phyloP scores from a whole-genome alignment of 2,888 invertebrate genomes.

The Yponomeuta evonymella region DNA sequence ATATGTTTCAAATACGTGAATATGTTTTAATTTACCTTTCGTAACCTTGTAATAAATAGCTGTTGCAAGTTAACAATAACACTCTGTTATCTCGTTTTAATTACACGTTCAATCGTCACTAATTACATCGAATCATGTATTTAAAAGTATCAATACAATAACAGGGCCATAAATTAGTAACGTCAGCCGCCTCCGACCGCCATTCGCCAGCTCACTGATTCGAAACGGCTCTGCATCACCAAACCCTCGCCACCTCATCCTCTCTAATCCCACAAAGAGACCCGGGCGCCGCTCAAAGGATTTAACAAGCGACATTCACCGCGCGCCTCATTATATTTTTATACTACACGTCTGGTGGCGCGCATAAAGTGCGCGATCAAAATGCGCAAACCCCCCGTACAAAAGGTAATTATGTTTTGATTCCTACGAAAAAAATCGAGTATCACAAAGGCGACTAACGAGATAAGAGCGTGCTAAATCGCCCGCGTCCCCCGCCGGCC shows the following conservation, averaged over 20 bases:
- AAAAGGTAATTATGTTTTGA: slow-evolving; percentile 77
- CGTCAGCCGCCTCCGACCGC: slow-evolving; percentile 37
- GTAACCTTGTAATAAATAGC: background rate
- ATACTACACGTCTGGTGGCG: slow-evolving; percentile 66
- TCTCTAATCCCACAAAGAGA: slow-evolving; percentile 64
- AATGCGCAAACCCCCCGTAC: slow-evolving; percentile 70
- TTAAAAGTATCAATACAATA: slow-evolving; percentile 4
- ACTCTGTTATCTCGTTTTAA: slow-evolving; percentile 3
- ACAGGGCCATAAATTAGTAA: slow-evolving; percentile 42
- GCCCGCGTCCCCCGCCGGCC: slow-evolving; percentile 53
- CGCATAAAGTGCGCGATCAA: slow-evolving; percentile 73
- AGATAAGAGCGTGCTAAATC: slow-evolving; percentile 77
- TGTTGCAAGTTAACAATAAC: slow-evolving; percentile 1
- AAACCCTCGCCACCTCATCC: slow-evolving; percentile 20
- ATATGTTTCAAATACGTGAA: too few relatives aligned
- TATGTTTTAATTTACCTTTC: background rate
- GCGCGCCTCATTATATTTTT: slow-evolving; percentile 73
- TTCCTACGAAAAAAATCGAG: slow-evolving; percentile 70
- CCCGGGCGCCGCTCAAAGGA: slow-evolving; percentile 64
- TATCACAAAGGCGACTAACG: slow-evolving; percentile 76
- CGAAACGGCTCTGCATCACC: slow-evolving; percentile 62
- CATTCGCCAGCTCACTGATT: slow-evolving; percentile 67
- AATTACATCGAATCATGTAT: background rate
- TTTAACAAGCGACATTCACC: slow-evolving; percentile 73
- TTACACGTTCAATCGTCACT: background rate